Conservation (phyloP, 2,113 vertebrate genomes). For the Crotalus viridis region DNA sequence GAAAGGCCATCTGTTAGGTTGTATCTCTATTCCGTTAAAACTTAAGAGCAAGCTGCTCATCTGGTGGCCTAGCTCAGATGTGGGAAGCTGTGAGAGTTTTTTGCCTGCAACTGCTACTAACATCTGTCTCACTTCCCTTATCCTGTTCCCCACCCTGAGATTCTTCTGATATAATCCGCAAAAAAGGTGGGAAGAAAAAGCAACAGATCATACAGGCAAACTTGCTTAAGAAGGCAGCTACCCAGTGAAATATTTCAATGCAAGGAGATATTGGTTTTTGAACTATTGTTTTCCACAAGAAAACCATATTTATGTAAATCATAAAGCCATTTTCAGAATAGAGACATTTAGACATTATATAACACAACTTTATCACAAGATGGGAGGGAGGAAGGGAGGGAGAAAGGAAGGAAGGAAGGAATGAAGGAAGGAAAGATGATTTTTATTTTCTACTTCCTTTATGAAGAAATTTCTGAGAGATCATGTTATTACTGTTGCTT, state of each 20-base stretch:
- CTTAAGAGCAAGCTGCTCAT: conserved; percentile 58
- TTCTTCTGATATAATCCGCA: conserved; percentile 35
- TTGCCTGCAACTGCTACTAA: conserved; percentile 53
- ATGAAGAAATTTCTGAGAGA: conserved; percentile 63
- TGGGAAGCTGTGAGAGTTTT: conserved; percentile 37
- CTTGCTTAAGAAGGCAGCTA: conserved; percentile 26
- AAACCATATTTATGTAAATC: conserved; percentile 38
- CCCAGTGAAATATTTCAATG: conserved; percentile 1
- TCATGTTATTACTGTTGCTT: conserved; percentile 67
- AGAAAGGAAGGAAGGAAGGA: not conserved
- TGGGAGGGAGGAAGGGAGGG: conserved; percentile 2
- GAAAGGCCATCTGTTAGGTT: conserved; percentile 30
- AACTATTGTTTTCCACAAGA: conserved; percentile 31
- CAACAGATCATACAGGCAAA: not conserved
- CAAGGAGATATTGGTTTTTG: conserved; percentile 35
- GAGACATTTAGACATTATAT: conserved; percentile 50
- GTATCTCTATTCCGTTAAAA: conserved; percentile 46
- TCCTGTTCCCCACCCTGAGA: conserved; percentile 8
- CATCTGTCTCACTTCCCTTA: conserved; percentile 57
- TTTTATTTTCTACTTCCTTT: conserved; percentile 64
- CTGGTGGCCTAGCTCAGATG: conserved; percentile 34
- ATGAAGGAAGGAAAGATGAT: not conserved
- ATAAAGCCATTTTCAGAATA: conserved; percentile 41
- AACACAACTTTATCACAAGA: conserved; percentile 53
- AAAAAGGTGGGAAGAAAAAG: conserved; percentile 28